Evolutionary conservation across 2,888 invertebrate genomes (phyloP).

Genomic region (Tetheella fluctuosa): DNA sequence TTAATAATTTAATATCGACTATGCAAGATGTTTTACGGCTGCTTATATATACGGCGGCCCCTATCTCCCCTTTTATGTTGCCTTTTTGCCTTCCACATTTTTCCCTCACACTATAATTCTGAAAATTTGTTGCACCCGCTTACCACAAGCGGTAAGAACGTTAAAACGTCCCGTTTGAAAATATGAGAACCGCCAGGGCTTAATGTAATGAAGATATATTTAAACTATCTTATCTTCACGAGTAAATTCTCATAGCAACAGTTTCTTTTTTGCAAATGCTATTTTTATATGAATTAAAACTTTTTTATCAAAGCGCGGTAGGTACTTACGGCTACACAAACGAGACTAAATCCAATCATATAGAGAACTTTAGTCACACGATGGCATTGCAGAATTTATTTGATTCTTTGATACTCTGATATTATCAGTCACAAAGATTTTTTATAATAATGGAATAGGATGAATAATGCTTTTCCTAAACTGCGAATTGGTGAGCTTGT

Average conservation of each 20-base stretch:
- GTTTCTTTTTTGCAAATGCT: constrained; percentile 31
- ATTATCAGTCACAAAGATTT: neutral
- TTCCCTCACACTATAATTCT: constrained; percentile 56
- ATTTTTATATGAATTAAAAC: constrained; percentile 11
- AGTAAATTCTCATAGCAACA: constrained; percentile 43
- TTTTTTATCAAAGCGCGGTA: neutral
- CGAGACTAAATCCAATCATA: neutral
- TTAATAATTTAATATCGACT: constrained; percentile 47
- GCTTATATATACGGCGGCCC: constrained; percentile 45
- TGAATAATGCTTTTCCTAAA: neutral
- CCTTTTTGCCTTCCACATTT: constrained; percentile 47
- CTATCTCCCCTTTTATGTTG: constrained; percentile 44
- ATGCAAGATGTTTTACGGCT: constrained; percentile 40
- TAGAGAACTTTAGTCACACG: neutral
- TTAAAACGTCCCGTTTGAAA: constrained; percentile 70
- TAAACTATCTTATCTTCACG: constrained; percentile 58
- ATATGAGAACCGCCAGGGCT: constrained; percentile 68
- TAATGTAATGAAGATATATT: constrained; percentile 77
- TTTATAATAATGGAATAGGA: neutral
- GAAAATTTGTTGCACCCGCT: constrained; percentile 70
- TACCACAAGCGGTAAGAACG: constrained; percentile 68
- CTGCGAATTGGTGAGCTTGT: neutral
- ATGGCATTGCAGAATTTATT: neutral
- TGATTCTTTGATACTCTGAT: too few relatives aligned
- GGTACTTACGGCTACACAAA: neutral